Evolutionary conservation across 2,113 vertebrate species (phyloP).

Genomic region (Tricholaema leucomelas): DNA sequence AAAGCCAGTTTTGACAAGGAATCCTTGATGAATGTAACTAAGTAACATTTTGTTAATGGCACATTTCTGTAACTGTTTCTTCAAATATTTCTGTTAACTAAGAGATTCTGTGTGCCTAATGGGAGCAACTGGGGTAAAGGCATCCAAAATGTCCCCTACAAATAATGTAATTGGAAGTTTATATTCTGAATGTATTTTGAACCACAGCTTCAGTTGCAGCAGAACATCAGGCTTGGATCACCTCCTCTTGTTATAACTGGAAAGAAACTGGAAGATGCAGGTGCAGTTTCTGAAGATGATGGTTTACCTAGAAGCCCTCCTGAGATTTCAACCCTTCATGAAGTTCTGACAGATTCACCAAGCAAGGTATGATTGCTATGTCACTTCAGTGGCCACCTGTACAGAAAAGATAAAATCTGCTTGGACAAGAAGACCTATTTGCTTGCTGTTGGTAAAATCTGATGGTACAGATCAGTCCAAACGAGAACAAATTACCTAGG

Average conservation of each 20-base stretch:
- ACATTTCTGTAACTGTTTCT: not conserved
- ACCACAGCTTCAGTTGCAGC: conserved; percentile 75
- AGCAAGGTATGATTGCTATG: conserved; percentile 49
- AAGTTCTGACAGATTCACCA: conserved; percentile 44
- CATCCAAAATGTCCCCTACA: not conserved
- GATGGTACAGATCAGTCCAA: not conserved
- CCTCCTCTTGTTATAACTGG: conserved; percentile 72
- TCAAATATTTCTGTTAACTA: not conserved
- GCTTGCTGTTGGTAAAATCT: not conserved
- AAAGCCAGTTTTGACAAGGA: not conserved
- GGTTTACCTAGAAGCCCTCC: conserved; percentile 80
- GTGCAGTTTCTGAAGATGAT: conserved; percentile 78
- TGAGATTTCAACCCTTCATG: conserved; percentile 73
- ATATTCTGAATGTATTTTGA: not conserved
- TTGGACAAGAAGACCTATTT: not conserved
- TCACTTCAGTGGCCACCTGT: not conserved
- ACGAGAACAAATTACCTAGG: not conserved
- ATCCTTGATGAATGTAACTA: not conserved
- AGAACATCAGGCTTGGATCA: conserved; percentile 79
- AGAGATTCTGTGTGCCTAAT: not conserved
- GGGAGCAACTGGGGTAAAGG: not conserved
- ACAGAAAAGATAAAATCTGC: not conserved
- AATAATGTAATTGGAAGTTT: not conserved
- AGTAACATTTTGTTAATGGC: not conserved
- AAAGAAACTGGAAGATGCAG: conserved; percentile 76